Evolutionary conservation across 2,888 invertebrate species (phyloP).

Genomic region (Nephrocerus scutellatus): DNA sequence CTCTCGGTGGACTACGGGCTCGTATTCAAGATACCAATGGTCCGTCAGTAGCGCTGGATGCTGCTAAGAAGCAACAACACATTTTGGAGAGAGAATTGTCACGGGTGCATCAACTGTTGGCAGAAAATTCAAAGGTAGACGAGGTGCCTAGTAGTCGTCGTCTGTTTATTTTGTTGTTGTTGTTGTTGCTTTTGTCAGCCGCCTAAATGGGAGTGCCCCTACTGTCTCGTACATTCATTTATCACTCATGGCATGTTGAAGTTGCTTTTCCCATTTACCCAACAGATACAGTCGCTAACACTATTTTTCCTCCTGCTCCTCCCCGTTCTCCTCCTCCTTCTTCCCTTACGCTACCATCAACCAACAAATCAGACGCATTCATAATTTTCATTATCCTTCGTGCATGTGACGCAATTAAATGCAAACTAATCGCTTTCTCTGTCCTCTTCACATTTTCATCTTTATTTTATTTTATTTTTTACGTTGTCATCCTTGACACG

Average conservation of each 20-base stretch:
- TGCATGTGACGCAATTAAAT: conserved; percentile 13
- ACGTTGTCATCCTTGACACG: conserved; percentile 17
- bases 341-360: too few species aligned
- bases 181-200: conserved; percentile 19
- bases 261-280: too few species aligned
- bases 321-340: too few species aligned
- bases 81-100: conserved; percentile 72
- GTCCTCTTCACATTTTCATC: conserved; percentile 1
- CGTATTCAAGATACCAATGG: conserved; percentile 60
- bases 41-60: conserved; percentile 57
- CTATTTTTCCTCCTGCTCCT: too few species aligned
- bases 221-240: too few species aligned
- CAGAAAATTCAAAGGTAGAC: conserved; percentile 85
- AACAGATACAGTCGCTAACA: too few species aligned
- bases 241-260: too few species aligned
- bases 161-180: conserved; percentile 10
- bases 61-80: conserved; percentile 62
- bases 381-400: too few species aligned
- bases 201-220: too few species aligned
- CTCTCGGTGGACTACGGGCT: conserved; percentile 57
- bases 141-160: conserved; percentile 55
- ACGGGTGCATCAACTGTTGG: conserved; percentile 75
- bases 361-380: conserved; percentile 24
- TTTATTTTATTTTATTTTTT: conserved; percentile 9
- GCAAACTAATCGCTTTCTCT: conserved; percentile 2